Conservation (phyloP, 2,797 vertebrate species). For the Eurystomus glaucurus region DNA sequence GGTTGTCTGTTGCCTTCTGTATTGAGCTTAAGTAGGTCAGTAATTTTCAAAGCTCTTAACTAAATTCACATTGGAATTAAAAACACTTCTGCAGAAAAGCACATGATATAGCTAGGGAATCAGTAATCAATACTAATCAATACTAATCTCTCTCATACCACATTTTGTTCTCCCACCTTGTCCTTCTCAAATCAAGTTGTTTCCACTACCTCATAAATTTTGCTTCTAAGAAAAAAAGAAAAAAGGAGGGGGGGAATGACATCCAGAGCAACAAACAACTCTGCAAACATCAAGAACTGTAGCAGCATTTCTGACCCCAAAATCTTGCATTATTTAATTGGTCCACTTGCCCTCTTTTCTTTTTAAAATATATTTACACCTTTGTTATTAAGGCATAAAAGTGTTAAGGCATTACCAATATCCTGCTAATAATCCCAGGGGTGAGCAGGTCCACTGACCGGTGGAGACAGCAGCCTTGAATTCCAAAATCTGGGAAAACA, state of each 20-base stretch:
- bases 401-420: background rate
- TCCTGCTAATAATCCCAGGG: background rate
- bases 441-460: background rate
- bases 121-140: too few species aligned
- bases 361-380: background rate
- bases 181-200: background rate
- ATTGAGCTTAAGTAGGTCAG: background rate
- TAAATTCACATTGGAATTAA: background rate
- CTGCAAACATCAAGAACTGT: background rate
- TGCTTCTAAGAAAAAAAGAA: background rate
- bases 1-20: background rate
- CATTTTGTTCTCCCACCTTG: background rate
- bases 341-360: background rate
- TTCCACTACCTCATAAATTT: background rate
- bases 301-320: background rate
- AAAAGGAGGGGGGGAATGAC: fast-evolving
- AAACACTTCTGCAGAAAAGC: background rate
- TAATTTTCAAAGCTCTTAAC: conserved; percentile 22
- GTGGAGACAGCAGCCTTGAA: background rate
- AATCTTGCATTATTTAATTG: background rate
- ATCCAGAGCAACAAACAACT: background rate
- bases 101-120: background rate
- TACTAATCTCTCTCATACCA: background rate
- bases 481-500: background rate
- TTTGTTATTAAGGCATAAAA: background rate